These are phyloP conservation scores for Phoebastria nigripes DNA, from an alignment of 2,797 vertebrate species.

Conservation along the genomic window DNA sequence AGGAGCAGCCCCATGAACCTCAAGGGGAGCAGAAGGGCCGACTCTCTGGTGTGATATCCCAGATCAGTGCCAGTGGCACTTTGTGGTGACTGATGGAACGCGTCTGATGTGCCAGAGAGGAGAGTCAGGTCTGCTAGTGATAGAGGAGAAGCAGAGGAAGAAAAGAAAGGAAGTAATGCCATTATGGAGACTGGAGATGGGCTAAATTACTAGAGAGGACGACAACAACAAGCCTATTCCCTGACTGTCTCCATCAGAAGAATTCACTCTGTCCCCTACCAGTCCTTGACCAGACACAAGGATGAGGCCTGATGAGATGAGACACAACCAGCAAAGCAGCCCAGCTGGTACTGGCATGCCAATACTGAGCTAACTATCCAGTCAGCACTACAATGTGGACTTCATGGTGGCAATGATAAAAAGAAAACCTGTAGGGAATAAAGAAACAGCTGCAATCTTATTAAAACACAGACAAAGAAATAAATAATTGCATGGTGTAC, in stretches of 20 bases:
- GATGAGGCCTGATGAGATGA: not conserved
- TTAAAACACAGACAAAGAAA: not conserved
- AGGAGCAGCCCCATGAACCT: not conserved
- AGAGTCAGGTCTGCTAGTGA: not conserved
- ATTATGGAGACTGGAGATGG: not conserved
- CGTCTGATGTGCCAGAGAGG: not conserved
- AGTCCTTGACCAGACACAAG: not conserved
- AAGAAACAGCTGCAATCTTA: not conserved
- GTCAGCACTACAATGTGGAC: not conserved
- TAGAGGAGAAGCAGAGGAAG: not conserved
- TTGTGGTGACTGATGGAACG: accelerated
- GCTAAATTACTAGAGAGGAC: not conserved
- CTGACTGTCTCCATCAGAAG: not conserved
- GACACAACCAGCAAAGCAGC: not conserved
- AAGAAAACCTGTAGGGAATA: not conserved
- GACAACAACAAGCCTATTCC: not conserved
- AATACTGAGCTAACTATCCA: not conserved
- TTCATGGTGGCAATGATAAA: not conserved
- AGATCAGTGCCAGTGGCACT: not conserved
- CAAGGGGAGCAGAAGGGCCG: not conserved
- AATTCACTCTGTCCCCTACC: not conserved
- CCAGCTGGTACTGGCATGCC: not conserved
- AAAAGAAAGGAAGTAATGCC: not conserved
- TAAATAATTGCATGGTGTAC: not conserved
- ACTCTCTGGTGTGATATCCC: not conserved